A percentile compares a stretch with the other conserved stretches of the same genome.
Evolutionary conservation across 2,797 vertebrate genomes (phyloP).

Genomic region (Sparidentex hasta): DNA sequence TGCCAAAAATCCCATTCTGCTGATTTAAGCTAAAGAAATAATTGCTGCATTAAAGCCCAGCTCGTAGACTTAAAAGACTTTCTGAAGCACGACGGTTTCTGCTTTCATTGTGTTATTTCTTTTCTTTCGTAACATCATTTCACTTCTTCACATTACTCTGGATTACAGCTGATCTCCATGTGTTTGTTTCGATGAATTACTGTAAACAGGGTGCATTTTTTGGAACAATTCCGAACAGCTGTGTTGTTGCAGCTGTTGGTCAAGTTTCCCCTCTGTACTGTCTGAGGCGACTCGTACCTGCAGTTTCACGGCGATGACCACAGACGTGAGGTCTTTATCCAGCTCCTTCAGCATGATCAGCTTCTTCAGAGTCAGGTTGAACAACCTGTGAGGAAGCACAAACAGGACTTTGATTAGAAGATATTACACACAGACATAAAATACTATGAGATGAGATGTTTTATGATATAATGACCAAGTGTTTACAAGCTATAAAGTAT

Average conservation of each 20-base stretch:
- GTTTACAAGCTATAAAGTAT: too few relatives aligned
- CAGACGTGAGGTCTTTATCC: constrained; percentile 94
- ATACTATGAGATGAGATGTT: too few relatives aligned
- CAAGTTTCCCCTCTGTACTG: rapidly evolving
- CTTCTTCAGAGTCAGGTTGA: constrained; percentile 94
- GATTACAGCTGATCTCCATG: not conserved
- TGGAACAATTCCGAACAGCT: too few relatives aligned
- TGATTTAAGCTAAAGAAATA: constrained; percentile 12
- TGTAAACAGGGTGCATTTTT: too few relatives aligned
- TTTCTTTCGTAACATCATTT: too few relatives aligned
- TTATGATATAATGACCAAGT: not conserved
- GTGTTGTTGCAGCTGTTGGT: not conserved
- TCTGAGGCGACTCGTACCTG: constrained; percentile 80
- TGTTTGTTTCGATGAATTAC: too few relatives aligned
- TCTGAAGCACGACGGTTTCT: too few relatives aligned
- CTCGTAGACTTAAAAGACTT: not conserved
- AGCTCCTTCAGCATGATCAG: constrained; percentile 94
- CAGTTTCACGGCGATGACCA: constrained; percentile 94
- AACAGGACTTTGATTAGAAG: not conserved
- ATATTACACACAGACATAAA: too few relatives aligned
- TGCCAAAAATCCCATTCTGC: constrained; percentile 26
- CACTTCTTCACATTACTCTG: not conserved
- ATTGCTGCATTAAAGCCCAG: not conserved
- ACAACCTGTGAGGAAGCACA: constrained; percentile 84
- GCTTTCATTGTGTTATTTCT: too few relatives aligned